Base-by-base conservation (phyloP, 2,888 invertebrate species). In the Trachelus tabidus region DNA sequence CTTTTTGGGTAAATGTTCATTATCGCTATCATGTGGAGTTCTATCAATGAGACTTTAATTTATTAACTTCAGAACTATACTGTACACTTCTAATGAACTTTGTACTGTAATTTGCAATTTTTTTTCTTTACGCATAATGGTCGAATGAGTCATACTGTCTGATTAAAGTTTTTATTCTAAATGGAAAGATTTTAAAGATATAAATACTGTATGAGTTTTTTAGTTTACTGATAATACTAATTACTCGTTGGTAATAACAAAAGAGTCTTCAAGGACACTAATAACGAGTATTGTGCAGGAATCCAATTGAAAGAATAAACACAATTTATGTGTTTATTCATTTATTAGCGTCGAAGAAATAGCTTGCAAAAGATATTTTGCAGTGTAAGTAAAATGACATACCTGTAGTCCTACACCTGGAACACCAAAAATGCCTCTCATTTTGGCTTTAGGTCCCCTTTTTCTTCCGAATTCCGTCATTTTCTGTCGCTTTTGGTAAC, bases 381-480 rank as follows among this genome's bases (percentile, higher is more conserved):
- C 6, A 56, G 30, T 68, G 56, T 73, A 33, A 76, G 37, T 40
- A 40, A 76, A 73, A 34, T 4, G 23, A 78, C 79, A 83, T 87
- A 93, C 93, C 91, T 96, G 96, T 78, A 96, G 91, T 6, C 96
- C 96, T 34, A 96, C 92, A 11, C 96, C 96, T 0, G 96, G 96
- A 11, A 95, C 95, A 30, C 96, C 96, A 89, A 96, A 96, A 73
- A 96, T 94, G 6, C 96, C 97, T 75, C 97, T 93, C 95, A 97
- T 96, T 92, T 97, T 98, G 23, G 97, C 95, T 90, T 98, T 98
- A 1, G 96, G 95, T 11, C 96, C 97, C 80, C 98, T 93, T 89
- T 97, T 97, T 81, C 97, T 92, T 40, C 96, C 95, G 89, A 97
- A 95, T 84, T 97, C 96, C 34, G 94, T 94, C 74, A 96, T 93